phyloP scores from a whole-genome alignment of 2,888 invertebrate genomes.

The Drosophila seclusa region DNA sequence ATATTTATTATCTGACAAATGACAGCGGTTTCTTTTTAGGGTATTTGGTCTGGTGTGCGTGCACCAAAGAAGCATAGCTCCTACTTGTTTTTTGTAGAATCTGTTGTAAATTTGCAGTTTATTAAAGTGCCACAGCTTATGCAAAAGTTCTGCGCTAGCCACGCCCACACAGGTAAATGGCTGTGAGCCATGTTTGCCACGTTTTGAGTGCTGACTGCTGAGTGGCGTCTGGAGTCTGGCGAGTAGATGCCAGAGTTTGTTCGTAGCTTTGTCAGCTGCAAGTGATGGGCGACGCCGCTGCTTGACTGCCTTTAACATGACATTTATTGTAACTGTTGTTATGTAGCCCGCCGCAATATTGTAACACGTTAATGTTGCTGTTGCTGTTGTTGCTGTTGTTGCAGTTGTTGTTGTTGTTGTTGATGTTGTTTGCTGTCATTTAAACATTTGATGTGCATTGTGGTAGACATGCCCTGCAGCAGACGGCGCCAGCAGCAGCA shows the following conservation, averaged over 20 bases:
- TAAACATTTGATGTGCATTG: slow-evolving; percentile 79
- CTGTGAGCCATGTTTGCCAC: slow-evolving; percentile 59
- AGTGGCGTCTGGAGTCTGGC: slow-evolving; percentile 38
- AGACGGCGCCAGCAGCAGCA: slow-evolving; percentile 56
- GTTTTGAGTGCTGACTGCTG: slow-evolving; percentile 20
- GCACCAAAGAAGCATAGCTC: neutral
- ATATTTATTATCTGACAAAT: neutral
- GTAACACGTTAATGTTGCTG: slow-evolving; percentile 52
- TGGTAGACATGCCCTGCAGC: slow-evolving; percentile 63
- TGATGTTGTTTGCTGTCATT: slow-evolving; percentile 67
- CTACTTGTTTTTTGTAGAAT: slow-evolving; percentile 5
- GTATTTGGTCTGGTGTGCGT: neutral
- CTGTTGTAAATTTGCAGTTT: slow-evolving; percentile 33
- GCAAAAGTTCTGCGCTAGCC: slow-evolving; percentile 57
- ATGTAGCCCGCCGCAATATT: slow-evolving; percentile 33
- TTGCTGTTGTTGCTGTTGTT: slow-evolving; percentile 47
- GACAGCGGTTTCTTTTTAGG: neutral
- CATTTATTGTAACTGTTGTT: slow-evolving; percentile 82
- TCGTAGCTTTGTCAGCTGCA: slow-evolving; percentile 44
- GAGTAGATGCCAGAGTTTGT: slow-evolving; percentile 26
- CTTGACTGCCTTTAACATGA: slow-evolving; percentile 79
- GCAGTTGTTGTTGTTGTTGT: slow-evolving; percentile 16
- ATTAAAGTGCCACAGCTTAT: slow-evolving; percentile 54
- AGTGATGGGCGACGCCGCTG: slow-evolving; percentile 69
- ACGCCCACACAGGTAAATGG: slow-evolving; percentile 68